Base-by-base conservation (phyloP, 1,140 invertebrate genomes). In the Polyergus mexicanus region DNA sequence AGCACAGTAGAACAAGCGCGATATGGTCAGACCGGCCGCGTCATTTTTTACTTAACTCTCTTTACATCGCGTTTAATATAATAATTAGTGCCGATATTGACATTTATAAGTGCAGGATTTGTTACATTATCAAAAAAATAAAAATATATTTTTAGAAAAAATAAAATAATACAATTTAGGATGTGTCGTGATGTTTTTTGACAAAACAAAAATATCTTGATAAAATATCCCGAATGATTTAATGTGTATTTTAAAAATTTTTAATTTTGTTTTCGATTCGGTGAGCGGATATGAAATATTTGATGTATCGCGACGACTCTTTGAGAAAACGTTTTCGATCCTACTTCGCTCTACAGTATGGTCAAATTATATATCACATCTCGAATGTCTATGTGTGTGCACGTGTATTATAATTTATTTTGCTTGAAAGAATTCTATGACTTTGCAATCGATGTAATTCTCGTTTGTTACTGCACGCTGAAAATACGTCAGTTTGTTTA, bases 401-500 rank as follows among this genome's bases (percentile, higher is more conserved):
- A 19, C 16, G 16, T 51, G 47, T 19, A 3, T 63, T 3, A 25
- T 25, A 63, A 28, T 63, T 63, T 63, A 63, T 63, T 63, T 63
- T 63, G 28, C 25, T 63, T 16, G 13, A 63, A 63, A 63, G 60
- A 63, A 63, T 63, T 63, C 25, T 28, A 63, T 32, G 28, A 13
- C 1, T 63, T 28, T 32, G 60, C 60, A 63, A 63, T 63, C 60
- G 16, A 63, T 63, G 28, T 16, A 63, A 32, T 63, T 63, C 28
- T 28, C 28, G 25, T 63, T 63, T 63, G 28, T 32, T 63, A 25
- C 28, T 28, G 60, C 4, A 6, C 60, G 28, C 28, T 28, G 13
- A 4, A 28, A 60, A 60, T 60, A 63, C 60, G 28, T 28, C 25
- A 13, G 25, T 63, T 63, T 25, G 28, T 32, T 63, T 32, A 13